Evolutionary conservation across 2,113 vertebrate species (phyloP).

Genomic region (Motacilla tschutschensis): DNA sequence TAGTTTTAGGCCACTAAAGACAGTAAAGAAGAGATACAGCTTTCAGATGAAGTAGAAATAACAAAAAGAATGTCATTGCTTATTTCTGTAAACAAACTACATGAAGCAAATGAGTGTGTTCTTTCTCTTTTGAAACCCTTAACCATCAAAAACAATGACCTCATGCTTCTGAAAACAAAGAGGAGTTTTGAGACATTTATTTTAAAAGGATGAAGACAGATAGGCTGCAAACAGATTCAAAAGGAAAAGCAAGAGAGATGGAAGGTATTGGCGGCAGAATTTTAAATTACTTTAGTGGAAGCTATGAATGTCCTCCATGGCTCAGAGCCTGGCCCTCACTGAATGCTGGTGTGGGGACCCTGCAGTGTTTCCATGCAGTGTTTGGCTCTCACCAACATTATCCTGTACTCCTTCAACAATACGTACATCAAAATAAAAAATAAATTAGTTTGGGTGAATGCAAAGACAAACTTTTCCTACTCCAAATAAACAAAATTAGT

Average conservation of each 20-base stretch:
- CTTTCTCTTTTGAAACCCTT: constrained; percentile 6
- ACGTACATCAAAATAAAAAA: not conserved
- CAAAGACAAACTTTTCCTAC: not conserved
- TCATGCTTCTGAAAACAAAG: constrained; percentile 28
- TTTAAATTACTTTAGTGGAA: not conserved
- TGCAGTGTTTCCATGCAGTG: not conserved
- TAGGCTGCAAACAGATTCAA: not conserved
- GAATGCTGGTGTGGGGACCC: not conserved
- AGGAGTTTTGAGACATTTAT: constrained; percentile 1
- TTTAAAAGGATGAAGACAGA: constrained; percentile 8
- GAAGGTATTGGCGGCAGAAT: not conserved
- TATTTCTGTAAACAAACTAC: constrained; percentile 10
- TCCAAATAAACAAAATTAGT: not conserved
- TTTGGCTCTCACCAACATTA: not conserved
- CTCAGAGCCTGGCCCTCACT: not conserved
- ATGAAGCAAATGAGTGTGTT: not conserved
- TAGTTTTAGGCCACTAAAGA: not conserved
- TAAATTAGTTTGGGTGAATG: not conserved
- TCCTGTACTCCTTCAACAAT: not conserved
- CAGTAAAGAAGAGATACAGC: not conserved
- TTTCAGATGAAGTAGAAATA: not conserved
- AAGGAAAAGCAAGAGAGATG: not conserved
- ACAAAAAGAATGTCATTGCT: not conserved
- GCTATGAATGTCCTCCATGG: not conserved
- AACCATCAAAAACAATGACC: constrained; percentile 26